A percentile compares a stretch with the other conserved stretches of the same genome.
These are phyloP conservation scores for Cynaeus angustus DNA, from an alignment of 2,888 invertebrate species.

Conservation along the genomic window DNA sequence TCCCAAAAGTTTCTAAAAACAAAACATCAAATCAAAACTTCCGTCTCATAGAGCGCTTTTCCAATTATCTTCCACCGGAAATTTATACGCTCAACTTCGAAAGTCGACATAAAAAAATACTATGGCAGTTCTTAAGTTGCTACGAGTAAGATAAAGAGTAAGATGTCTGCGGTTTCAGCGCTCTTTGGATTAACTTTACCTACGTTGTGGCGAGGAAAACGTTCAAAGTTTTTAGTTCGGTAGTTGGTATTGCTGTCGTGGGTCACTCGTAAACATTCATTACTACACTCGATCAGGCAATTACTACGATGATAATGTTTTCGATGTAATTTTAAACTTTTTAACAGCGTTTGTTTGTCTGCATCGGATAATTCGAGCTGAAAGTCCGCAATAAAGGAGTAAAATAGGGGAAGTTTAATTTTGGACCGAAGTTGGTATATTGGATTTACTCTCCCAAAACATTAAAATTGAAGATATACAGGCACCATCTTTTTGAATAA, in stretches of 20 bases:
- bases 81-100: conserved; percentile 11
- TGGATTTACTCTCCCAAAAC: conserved; percentile 30
- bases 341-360: conserved; percentile 52
- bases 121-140: conserved; percentile 8
- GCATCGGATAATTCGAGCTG: conserved; percentile 47
- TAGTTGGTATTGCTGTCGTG: conserved; percentile 12
- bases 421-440: conserved; percentile 20
- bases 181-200: conserved; percentile 13
- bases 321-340: conserved; percentile 37
- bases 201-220: not conserved
- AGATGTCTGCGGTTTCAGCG: not conserved
- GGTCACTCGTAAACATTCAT: conserved; percentile 31
- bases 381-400: conserved; percentile 33
- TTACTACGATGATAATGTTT: conserved; percentile 27
- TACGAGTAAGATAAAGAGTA: conserved; percentile 1
- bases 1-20: conserved; percentile 1
- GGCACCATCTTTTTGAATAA: conserved; percentile 33
- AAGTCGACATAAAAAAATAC: conserved; percentile 10
- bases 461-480: conserved; percentile 28
- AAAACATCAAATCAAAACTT: conserved; percentile 19
- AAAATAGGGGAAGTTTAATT: conserved; percentile 38
- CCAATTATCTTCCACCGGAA: conserved; percentile 12
- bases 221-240: conserved; percentile 33
- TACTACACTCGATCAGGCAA: conserved; percentile 31
- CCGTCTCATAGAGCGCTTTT: not conserved